phyloP scores from a whole-genome alignment of 2,113 vertebrate genomes.

The Cinclus mexicanus region DNA sequence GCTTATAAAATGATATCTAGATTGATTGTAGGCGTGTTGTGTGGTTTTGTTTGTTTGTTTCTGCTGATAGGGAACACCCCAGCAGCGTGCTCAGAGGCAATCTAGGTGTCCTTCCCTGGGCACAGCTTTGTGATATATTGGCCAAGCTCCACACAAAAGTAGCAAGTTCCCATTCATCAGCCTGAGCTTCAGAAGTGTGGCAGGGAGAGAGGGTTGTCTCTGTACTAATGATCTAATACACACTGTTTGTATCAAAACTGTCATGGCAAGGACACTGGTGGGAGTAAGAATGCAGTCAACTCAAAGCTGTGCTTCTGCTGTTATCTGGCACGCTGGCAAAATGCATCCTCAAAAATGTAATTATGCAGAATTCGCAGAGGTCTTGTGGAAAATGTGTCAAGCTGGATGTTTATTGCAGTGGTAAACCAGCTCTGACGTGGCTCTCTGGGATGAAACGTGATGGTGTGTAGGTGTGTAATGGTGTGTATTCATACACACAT shows the following conservation, averaged over 20 bases:
- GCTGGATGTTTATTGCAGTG: neutral
- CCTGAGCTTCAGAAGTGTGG: neutral
- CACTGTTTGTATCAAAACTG: conserved; percentile 31
- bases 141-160: neutral
- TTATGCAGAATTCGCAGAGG: conserved; percentile 36
- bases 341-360: neutral
- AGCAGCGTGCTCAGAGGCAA: neutral
- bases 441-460: neutral
- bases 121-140: conserved; percentile 1
- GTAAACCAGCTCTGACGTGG: neutral
- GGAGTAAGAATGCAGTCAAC: conserved; percentile 1
- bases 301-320: conserved; percentile 20
- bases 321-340: conserved; percentile 31
- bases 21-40: neutral
- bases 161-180: conserved; percentile 25
- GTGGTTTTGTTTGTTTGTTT: neutral
- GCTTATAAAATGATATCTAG: neutral
- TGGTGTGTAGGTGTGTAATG: neutral
- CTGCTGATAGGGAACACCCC: conserved; percentile 8
- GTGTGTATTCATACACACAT: neutral
- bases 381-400: conserved; percentile 21
- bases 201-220: neutral
- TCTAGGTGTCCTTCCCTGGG: neutral
- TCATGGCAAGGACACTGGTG: conserved; percentile 47
- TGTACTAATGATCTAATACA: conserved; percentile 28